phyloP scores from a whole-genome alignment of 2,797 vertebrate genomes.

The Gadopsis bispinosus region DNA sequence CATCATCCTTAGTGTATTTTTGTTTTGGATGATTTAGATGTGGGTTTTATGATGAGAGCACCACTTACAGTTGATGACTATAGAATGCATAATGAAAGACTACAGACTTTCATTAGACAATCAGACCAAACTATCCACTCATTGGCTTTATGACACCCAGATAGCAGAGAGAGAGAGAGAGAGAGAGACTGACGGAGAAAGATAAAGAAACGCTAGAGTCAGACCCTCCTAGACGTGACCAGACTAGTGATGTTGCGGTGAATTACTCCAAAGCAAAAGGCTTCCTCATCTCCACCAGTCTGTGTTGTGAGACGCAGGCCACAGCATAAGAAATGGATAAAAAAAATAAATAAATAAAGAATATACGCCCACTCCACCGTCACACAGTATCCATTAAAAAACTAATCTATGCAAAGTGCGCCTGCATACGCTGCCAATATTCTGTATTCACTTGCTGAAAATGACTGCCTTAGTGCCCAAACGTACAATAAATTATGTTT shows the following conservation, averaged over 20 bases:
- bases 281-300: slow-evolving; percentile 50
- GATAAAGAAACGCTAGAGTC: slow-evolving; percentile 40
- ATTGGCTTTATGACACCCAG: slow-evolving; percentile 61
- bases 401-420: slow-evolving; percentile 54
- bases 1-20: slow-evolving; percentile 23
- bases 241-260: slow-evolving; percentile 61
- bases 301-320: slow-evolving; percentile 57
- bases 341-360: slow-evolving; percentile 47
- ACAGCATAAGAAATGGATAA: slow-evolving; percentile 29
- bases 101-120: slow-evolving; percentile 68
- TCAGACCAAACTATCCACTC: slow-evolving; percentile 67
- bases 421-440: slow-evolving; percentile 24
- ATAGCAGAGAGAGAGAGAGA: slow-evolving; percentile 11
- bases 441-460: slow-evolving; percentile 39
- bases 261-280: slow-evolving; percentile 65
- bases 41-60: slow-evolving; percentile 38
- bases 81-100: slow-evolving; percentile 48
- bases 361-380: slow-evolving; percentile 44
- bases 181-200: slow-evolving; percentile 14
- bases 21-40: slow-evolving; percentile 35
- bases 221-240: slow-evolving; percentile 58
- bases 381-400: slow-evolving; percentile 52
- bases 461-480: slow-evolving; percentile 31
- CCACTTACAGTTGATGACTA: slow-evolving; percentile 62
- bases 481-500: slow-evolving; percentile 41